Conservation (phyloP, 2,797 vertebrate genomes). For the Lithobates sylvaticus region DNA sequence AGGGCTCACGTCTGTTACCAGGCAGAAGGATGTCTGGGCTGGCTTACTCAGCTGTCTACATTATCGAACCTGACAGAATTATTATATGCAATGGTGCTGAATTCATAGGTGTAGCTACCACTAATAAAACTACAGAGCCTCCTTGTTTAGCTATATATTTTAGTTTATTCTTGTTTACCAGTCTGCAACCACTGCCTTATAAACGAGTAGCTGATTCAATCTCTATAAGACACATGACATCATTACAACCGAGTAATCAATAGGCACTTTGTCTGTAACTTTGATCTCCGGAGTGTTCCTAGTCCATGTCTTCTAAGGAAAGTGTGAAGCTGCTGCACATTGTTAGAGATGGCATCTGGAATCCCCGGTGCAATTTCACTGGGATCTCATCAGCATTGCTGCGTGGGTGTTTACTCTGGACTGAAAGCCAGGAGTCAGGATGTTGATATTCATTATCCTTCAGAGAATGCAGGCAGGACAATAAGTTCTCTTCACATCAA, state of each 20-base stretch:
- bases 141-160: too few relatives aligned
- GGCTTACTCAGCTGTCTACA: too few relatives aligned
- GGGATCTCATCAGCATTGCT: conserved; percentile 32
- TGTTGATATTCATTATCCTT: conserved; percentile 50
- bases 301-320: not conserved
- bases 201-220: conserved; percentile 11
- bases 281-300: conserved; percentile 12
- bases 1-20: too few relatives aligned
- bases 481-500: conserved; percentile 27
- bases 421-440: conserved; percentile 10
- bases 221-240: not conserved
- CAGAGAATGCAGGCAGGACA: conserved; percentile 26
- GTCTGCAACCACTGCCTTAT: not conserved
- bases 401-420: conserved; percentile 39
- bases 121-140: too few relatives aligned
- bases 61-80: too few relatives aligned
- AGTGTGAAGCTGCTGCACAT: not conserved
- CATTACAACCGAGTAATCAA: conserved; percentile 19
- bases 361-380: conserved; percentile 9
- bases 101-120: too few relatives aligned
- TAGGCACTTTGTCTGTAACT: not conserved
- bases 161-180: too few relatives aligned
- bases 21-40: too few relatives aligned
- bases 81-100: too few relatives aligned
- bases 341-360: conserved; percentile 13